phyloP scores from a whole-genome alignment of 2,888 invertebrate genomes.

The Lysandra coridon region DNA sequence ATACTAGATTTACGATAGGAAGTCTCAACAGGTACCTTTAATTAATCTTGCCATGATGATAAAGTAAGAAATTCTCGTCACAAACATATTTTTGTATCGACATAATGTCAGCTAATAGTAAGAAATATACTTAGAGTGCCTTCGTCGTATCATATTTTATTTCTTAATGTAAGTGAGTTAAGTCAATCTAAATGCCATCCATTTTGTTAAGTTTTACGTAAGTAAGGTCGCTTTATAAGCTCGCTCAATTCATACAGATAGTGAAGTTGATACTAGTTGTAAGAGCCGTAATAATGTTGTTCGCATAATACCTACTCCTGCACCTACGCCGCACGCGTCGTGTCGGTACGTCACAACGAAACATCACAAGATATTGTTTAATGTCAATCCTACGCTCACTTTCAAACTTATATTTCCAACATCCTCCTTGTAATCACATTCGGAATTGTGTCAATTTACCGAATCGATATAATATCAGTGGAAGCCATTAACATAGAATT shows the following conservation, averaged over 20 bases:
- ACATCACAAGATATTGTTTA: conserved; percentile 26
- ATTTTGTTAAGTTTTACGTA: conserved; percentile 79
- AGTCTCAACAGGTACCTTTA: conserved; percentile 79
- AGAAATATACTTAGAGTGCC: conserved; percentile 70
- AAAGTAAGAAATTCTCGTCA: conserved; percentile 78
- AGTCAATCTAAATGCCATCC: conserved; percentile 81
- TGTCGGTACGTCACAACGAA: neutral
- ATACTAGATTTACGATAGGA: conserved; percentile 72
- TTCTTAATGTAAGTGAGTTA: conserved; percentile 74
- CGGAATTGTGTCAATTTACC: conserved; percentile 24
- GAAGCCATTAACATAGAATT: conserved; percentile 59
- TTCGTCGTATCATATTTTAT: conserved; percentile 73
- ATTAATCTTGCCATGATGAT: conserved; percentile 79
- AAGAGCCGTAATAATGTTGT: conserved; percentile 56
- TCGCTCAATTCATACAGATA: conserved; percentile 78
- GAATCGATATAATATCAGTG: conserved; percentile 44
- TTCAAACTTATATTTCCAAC: neutral
- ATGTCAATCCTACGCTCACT: conserved; percentile 12
- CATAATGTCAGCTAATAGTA: conserved; percentile 57
- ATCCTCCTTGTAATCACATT: conserved; percentile 27
- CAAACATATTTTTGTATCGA: conserved; percentile 64
- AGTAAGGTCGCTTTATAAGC: conserved; percentile 75
- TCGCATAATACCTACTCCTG: conserved; percentile 36
- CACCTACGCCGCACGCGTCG: conserved; percentile 15
- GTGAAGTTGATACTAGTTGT: conserved; percentile 67